Evolutionary conservation across 2,888 invertebrate genomes (phyloP).

Genomic region (Hirtodrosophila histrioides): DNA sequence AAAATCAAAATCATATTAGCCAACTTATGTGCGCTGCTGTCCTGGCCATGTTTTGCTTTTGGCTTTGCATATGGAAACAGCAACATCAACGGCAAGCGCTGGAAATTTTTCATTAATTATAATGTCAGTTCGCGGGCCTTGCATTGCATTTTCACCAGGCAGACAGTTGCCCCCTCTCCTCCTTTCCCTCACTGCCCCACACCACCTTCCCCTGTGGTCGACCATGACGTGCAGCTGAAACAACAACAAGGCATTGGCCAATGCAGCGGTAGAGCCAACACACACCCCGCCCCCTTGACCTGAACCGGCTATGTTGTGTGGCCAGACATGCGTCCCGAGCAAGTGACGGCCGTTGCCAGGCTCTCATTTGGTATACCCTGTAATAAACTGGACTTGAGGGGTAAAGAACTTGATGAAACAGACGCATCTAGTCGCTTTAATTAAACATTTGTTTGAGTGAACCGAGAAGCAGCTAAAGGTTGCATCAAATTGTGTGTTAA

Average conservation of each 20-base stretch:
- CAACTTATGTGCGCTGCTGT: conserved; percentile 26
- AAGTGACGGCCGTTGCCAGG: conserved; percentile 64
- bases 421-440: not conserved
- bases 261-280: conserved; percentile 57
- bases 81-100: conserved; percentile 50
- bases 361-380: conserved; percentile 53
- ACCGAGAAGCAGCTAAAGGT: no score
- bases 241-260: conserved; percentile 53
- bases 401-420: no score
- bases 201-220: not conserved
- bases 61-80: conserved; percentile 52
- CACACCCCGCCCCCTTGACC: conserved; percentile 10
- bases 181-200: not conserved
- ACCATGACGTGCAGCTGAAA: conserved; percentile 67
- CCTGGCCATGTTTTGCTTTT: conserved; percentile 51
- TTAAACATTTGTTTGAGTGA: no score
- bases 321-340: conserved; percentile 63
- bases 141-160: conserved; percentile 48
- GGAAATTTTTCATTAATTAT: conserved; percentile 76
- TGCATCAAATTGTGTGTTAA: no score
- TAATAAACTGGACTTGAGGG: not conserved
- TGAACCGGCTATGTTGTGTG: conserved; percentile 23
- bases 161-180: conserved; percentile 43
- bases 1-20: conserved; percentile 76
- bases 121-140: conserved; percentile 60